phyloP scores from a whole-genome alignment of 2,113 vertebrate species.

The Heliornis fulica region DNA sequence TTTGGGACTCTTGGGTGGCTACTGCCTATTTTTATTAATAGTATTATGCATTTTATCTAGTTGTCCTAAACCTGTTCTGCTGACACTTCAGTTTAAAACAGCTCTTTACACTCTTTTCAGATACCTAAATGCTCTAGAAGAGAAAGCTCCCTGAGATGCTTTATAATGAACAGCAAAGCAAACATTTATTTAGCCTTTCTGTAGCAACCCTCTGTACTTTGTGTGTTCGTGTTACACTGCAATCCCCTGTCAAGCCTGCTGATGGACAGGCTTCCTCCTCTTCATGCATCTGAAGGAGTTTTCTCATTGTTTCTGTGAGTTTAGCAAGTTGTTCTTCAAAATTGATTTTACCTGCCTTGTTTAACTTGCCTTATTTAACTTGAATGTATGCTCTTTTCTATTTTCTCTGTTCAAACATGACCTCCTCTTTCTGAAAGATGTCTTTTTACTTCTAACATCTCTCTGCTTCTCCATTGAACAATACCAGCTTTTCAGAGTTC shows the following conservation, averaged over 20 bases:
- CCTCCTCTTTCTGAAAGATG: background rate
- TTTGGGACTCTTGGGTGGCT: constrained; percentile 17
- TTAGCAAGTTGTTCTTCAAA: background rate
- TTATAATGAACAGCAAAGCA: constrained; percentile 11
- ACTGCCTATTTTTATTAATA: constrained; percentile 32
- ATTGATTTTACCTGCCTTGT: constrained; percentile 21
- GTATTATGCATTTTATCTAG: background rate
- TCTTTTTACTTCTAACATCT: background rate
- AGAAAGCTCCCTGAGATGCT: background rate
- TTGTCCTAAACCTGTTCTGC: constrained; percentile 30
- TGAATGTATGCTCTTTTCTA: background rate
- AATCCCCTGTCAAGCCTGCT: background rate
- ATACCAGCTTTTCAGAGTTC: background rate
- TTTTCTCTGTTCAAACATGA: constrained; percentile 16
- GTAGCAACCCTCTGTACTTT: background rate
- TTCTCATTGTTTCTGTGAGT: background rate
- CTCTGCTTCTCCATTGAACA: background rate
- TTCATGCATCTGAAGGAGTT: background rate
- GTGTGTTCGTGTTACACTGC: background rate
- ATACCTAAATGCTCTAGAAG: background rate
- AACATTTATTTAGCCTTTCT: constrained; percentile 44
- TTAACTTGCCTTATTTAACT: constrained; percentile 34
- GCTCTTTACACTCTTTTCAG: background rate
- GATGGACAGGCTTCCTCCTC: constrained; percentile 2
- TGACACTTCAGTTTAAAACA: background rate